Conservation (phyloP, 2,797 vertebrate species). For the Hippopotamyrus pictus region DNA sequence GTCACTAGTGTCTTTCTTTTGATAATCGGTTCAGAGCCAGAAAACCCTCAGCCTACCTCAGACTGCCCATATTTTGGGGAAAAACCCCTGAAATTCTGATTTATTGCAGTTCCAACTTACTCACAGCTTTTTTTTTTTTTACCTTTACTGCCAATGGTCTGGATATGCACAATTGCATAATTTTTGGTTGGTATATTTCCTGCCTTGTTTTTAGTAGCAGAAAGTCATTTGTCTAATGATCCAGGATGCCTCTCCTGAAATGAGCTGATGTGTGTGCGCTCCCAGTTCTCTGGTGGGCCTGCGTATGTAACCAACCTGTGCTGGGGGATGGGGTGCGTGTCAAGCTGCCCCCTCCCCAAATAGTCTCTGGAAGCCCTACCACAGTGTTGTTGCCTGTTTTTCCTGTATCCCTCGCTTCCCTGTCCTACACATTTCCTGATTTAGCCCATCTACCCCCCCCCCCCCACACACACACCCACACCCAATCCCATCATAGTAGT, state of each 20-base stretch:
- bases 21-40: slow-evolving; percentile 16
- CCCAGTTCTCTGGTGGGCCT: not conserved
- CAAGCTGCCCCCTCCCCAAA: not conserved
- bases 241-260: not conserved
- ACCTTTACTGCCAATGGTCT: slow-evolving; percentile 44
- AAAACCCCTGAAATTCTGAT: not conserved
- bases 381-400: not conserved
- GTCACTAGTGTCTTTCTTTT: slow-evolving; percentile 22
- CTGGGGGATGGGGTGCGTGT: not conserved
- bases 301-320: not conserved
- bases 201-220: slow-evolving; percentile 22
- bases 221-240: slow-evolving; percentile 20
- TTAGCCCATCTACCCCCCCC: not conserved
- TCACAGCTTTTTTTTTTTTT: slow-evolving; percentile 31
- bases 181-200: slow-evolving; percentile 45
- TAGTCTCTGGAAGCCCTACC: not conserved
- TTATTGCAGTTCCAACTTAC: slow-evolving; percentile 49
- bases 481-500: slow-evolving; percentile 41
- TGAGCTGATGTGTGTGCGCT: not conserved
- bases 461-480: slow-evolving; percentile 3
- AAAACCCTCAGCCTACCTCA: not conserved
- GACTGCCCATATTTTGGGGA: not conserved
- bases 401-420: not conserved
- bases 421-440: not conserved
- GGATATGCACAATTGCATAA: slow-evolving; percentile 76